Conservation (phyloP, 2,888 invertebrate species). For the Ormyrus thymus region DNA sequence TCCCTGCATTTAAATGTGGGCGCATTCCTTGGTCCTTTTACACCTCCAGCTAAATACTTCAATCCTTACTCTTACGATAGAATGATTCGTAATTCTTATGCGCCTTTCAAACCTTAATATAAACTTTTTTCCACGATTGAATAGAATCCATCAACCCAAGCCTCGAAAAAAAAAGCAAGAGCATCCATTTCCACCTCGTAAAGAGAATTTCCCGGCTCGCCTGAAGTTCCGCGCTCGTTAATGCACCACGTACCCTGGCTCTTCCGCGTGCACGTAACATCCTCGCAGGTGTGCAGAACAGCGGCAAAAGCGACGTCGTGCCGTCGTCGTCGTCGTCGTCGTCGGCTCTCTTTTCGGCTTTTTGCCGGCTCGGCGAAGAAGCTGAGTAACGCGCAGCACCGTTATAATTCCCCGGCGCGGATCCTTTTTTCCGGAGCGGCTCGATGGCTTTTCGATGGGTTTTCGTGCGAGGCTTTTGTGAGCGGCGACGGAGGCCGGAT, state of each 20-base stretch:
- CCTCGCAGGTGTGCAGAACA: neutral
- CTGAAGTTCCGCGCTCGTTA: constrained; percentile 47
- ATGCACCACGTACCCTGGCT: constrained; percentile 6
- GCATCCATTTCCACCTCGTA: constrained; percentile 6
- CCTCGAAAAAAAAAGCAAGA: neutral
- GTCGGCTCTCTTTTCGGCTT: too few relatives aligned
- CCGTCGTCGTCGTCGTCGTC: too few relatives aligned
- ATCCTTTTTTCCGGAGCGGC: too few relatives aligned
- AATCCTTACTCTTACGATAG: too few relatives aligned
- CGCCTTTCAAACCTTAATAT: neutral
- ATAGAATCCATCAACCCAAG: neutral
- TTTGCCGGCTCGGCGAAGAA: constrained; percentile 2
- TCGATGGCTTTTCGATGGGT: too few relatives aligned
- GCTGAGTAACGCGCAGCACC: constrained; percentile 41
- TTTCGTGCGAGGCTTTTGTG: neutral
- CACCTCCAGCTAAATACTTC: too few relatives aligned
- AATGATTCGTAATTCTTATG: neutral
- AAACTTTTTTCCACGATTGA: neutral
- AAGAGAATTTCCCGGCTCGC: neutral
- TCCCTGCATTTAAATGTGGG: neutral
- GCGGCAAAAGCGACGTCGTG: neutral
- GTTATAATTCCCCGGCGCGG: constrained; percentile 16
- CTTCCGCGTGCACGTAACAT: constrained; percentile 16
- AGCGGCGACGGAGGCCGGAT: neutral
- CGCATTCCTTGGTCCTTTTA: too few relatives aligned